A percentile compares a stretch with the other conserved stretches of the same genome.
Evolutionary conservation across 2,797 vertebrate genomes (phyloP).

Genomic region (Peromyscus aztecus): DNA sequence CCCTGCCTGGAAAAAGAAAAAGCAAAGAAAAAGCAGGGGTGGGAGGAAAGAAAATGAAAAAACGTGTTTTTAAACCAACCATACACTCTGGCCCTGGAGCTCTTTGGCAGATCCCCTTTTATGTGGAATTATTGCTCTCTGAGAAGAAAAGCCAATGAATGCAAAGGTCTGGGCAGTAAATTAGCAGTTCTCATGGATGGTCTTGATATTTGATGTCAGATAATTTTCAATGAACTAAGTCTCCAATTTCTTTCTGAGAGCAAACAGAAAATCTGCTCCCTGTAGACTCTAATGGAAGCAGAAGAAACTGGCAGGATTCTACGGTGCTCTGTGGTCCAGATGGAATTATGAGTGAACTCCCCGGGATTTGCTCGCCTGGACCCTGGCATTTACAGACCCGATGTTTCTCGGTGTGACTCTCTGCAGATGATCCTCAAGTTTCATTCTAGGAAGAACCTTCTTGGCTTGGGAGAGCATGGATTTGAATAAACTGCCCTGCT

Average conservation of each 20-base stretch:
- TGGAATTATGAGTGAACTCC: slow-evolving; percentile 26
- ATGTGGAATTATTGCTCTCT: slow-evolving; percentile 60
- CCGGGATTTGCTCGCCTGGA: neutral
- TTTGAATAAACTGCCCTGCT: slow-evolving; percentile 26
- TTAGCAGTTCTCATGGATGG: slow-evolving; percentile 66
- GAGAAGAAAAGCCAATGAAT: slow-evolving; percentile 66
- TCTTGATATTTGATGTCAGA: slow-evolving; percentile 75
- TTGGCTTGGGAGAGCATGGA: slow-evolving; percentile 25
- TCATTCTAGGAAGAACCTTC: neutral
- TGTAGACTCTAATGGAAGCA: slow-evolving; percentile 54
- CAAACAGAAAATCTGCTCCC: slow-evolving; percentile 71
- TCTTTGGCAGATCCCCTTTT: slow-evolving; percentile 25
- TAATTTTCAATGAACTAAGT: slow-evolving; percentile 71
- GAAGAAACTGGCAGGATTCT: slow-evolving; percentile 59
- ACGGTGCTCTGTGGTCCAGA: slow-evolving; percentile 34
- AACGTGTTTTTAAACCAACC: slow-evolving; percentile 36
- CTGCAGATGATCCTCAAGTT: slow-evolving; percentile 47
- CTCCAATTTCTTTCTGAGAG: slow-evolving; percentile 61
- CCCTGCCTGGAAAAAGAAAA: too few relatives aligned
- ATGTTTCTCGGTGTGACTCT: slow-evolving; percentile 38
- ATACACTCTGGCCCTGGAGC: slow-evolving; percentile 30
- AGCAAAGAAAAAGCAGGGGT: too few relatives aligned
- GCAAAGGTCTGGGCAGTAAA: slow-evolving; percentile 73
- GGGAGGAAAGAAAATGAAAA: slow-evolving; percentile 11
- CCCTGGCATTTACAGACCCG: neutral